Percentiles rank a stretch among this genome's conserved stretches.
phyloP scores from a whole-genome alignment of 2,797 vertebrate genomes.

The Hydrocynus forskahlii region DNA sequence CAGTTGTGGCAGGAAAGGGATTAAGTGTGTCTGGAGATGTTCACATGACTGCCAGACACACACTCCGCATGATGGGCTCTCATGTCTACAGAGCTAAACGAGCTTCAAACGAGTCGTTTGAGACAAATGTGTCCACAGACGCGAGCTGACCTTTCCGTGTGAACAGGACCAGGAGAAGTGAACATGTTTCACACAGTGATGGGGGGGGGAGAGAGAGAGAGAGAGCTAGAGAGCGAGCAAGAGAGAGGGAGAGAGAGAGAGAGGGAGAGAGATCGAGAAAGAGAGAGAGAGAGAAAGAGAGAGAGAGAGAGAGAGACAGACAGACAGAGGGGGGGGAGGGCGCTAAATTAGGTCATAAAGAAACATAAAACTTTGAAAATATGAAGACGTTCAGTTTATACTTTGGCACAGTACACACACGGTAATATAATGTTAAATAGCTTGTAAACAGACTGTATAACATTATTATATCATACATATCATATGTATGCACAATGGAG shows the following conservation, averaged over 20 bases:
- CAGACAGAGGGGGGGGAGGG: neutral
- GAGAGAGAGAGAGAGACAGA: too few relatives aligned
- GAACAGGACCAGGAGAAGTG: neutral
- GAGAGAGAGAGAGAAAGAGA: too few relatives aligned
- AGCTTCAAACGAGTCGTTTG: neutral
- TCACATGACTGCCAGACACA: neutral
- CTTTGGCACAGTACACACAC: too few relatives aligned
- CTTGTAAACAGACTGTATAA: too few relatives aligned
- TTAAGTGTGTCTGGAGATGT: neutral
- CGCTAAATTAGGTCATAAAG: neutral
- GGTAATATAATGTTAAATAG: too few relatives aligned
- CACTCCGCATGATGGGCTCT: neutral
- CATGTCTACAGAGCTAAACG: neutral
- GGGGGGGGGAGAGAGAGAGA: neutral
- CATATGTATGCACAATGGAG: too few relatives aligned
- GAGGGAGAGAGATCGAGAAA: too few relatives aligned
- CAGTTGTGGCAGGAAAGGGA: neutral
- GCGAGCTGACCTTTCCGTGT: conserved; percentile 5
- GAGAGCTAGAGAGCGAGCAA: neutral
- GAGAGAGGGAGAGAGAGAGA: too few relatives aligned
- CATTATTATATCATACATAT: too few relatives aligned
- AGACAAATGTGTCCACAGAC: neutral
- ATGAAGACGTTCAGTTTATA: too few relatives aligned
- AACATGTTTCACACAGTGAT: neutral
- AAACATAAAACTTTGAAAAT: too few relatives aligned